A percentile compares a stretch with the other conserved stretches of the same genome.
Conservation (phyloP, 2,113 vertebrate species). For the Phaethornis superciliosus region DNA sequence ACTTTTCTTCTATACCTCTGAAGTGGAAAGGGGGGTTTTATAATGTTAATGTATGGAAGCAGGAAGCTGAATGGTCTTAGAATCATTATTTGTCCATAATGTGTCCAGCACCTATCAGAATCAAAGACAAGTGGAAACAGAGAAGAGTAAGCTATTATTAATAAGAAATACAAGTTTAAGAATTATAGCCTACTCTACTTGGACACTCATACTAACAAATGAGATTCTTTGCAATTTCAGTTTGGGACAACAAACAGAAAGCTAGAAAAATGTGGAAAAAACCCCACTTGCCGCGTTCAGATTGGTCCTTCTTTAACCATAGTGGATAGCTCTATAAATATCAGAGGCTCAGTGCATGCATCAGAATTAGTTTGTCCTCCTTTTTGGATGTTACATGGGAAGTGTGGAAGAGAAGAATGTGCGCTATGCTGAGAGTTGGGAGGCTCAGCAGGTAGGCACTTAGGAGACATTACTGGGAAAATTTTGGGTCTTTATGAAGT, state of each 20-base stretch:
- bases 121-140: neutral
- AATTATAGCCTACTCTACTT: neutral
- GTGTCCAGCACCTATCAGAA: neutral
- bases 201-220: neutral
- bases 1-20: neutral
- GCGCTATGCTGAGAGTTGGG: neutral
- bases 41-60: neutral
- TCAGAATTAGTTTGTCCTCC: neutral
- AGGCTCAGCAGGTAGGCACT: neutral
- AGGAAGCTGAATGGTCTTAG: neutral
- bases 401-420: neutral
- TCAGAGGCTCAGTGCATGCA: neutral
- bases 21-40: neutral
- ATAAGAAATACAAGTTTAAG: neutral
- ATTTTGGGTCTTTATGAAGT: neutral
- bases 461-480: neutral
- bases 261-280: neutral
- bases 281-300: neutral
- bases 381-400: neutral
- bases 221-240: rapidly evolving
- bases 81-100: neutral
- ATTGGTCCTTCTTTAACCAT: neutral
- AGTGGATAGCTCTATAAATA: neutral
- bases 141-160: neutral
- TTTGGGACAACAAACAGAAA: neutral